phyloP scores from a whole-genome alignment of 2,797 vertebrate genomes.

The Ambastaia sidthimunki region DNA sequence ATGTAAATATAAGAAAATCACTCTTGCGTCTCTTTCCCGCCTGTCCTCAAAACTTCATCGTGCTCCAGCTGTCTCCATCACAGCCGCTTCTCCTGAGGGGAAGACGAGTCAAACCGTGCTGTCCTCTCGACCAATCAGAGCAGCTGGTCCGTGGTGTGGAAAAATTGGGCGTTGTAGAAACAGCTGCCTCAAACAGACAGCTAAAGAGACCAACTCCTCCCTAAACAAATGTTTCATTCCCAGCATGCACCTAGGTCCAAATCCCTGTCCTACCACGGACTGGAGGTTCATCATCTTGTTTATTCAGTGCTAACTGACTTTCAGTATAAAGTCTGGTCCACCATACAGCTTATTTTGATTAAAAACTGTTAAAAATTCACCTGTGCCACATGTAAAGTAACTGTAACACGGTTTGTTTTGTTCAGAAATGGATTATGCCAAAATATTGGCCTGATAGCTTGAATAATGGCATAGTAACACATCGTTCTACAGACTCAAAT shows the following conservation, averaged over 20 bases:
- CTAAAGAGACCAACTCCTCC: slow-evolving; percentile 43
- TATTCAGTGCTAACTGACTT: slow-evolving; percentile 20
- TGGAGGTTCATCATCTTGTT: background rate
- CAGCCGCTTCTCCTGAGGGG: slow-evolving; percentile 26
- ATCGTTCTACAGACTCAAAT: no score
- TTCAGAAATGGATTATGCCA: no score
- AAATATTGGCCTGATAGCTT: no score
- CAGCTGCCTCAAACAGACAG: slow-evolving; percentile 60
- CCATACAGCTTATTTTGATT: background rate
- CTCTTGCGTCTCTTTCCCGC: slow-evolving; percentile 7
- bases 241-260: slow-evolving; percentile 42
- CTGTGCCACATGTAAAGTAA: no score
- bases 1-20: slow-evolving; percentile 40
- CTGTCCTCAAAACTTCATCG: slow-evolving; percentile 27
- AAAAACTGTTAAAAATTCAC: background rate
- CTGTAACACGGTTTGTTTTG: no score
- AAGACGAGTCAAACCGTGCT: slow-evolving; percentile 16
- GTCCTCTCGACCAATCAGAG: slow-evolving; percentile 42
- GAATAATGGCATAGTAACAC: no score
- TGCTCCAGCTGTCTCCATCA: slow-evolving; percentile 52
- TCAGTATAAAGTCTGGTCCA: background rate
- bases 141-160: background rate
- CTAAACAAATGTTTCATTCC: slow-evolving; percentile 54
- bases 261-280: slow-evolving; percentile 38
- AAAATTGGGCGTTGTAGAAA: slow-evolving; percentile 26